These are phyloP conservation scores for Oryzias javanicus DNA, from an alignment of 2,113 vertebrate species.

Conservation along the genomic window DNA sequence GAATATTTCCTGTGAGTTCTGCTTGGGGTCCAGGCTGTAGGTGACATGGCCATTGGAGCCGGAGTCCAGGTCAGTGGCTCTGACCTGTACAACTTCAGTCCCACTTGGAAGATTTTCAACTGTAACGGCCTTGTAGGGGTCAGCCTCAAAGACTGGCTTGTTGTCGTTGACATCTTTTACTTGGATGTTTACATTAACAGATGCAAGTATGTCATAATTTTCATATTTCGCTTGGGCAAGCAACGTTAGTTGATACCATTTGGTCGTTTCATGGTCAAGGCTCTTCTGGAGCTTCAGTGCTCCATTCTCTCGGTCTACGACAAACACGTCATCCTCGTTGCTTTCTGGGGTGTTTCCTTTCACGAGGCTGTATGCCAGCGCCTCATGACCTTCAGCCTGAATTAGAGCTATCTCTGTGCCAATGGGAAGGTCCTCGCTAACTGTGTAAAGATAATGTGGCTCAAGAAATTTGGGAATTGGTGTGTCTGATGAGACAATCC, in stretches of 20 bases:
- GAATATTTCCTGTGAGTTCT: slow-evolving; percentile 74
- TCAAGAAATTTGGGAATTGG: slow-evolving; percentile 87
- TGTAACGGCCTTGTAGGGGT: slow-evolving; percentile 87
- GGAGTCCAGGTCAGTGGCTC: slow-evolving; percentile 88
- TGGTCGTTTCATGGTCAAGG: slow-evolving; percentile 91
- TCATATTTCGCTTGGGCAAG: slow-evolving; percentile 76
- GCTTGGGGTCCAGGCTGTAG: slow-evolving; percentile 86
- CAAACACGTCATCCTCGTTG: slow-evolving; percentile 90
- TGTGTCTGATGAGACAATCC: slow-evolving; percentile 86
- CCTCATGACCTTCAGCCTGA: slow-evolving; percentile 80
- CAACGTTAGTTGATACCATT: slow-evolving; percentile 95
- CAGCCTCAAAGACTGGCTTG: slow-evolving; percentile 87
- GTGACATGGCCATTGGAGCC: slow-evolving; percentile 87
- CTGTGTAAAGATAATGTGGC: slow-evolving; percentile 85
- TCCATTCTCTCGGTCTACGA: slow-evolving; percentile 86
- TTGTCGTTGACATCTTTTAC: slow-evolving; percentile 95
- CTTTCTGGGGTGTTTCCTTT: slow-evolving; percentile 91
- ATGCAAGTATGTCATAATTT: slow-evolving; percentile 79
- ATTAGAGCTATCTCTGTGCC: slow-evolving; percentile 90
- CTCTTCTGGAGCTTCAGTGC: slow-evolving; percentile 89
- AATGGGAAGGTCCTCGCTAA: slow-evolving; percentile 87
- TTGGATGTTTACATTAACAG: slow-evolving; percentile 88
- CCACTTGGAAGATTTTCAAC: slow-evolving; percentile 91
- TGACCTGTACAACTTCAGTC: slow-evolving; percentile 87
- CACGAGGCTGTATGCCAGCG: slow-evolving; percentile 82